A percentile compares a stretch with the other conserved stretches of the same genome.
Conservation (phyloP, 2,888 invertebrate genomes). For the Dioctria linearis region DNA sequence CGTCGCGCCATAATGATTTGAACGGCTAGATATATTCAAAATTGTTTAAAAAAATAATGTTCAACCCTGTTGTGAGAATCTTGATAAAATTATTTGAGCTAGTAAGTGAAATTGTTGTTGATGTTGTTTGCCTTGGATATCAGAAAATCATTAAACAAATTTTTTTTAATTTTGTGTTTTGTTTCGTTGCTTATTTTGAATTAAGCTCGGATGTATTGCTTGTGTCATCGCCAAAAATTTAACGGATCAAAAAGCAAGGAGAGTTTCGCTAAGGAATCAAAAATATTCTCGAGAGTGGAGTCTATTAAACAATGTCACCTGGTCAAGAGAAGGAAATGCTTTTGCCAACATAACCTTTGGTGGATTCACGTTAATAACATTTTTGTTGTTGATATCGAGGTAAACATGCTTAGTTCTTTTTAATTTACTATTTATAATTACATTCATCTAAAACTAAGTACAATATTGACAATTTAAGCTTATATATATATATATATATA, state of each 20-base stretch:
- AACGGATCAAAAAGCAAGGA: slow-evolving; percentile 61
- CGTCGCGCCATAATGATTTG: slow-evolving; percentile 3
- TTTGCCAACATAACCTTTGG: slow-evolving; percentile 62
- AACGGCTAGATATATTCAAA: neutral
- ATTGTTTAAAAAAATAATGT: slow-evolving; percentile 46
- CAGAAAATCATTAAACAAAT: slow-evolving; percentile 14
- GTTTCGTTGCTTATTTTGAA: neutral
- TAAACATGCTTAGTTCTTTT: slow-evolving; percentile 31
- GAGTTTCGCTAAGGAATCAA: slow-evolving; percentile 60
- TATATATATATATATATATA: neutral
- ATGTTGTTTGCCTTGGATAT: neutral
- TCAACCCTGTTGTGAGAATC: slow-evolving; percentile 57
- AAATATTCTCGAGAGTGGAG: slow-evolving; percentile 61
- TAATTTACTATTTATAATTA: too few relatives aligned
- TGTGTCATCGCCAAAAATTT: slow-evolving; percentile 60
- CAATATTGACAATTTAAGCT: too few relatives aligned
- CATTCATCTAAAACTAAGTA: too few relatives aligned
- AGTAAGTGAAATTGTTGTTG: slow-evolving; percentile 56
- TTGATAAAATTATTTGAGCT: slow-evolving; percentile 59
- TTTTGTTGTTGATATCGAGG: slow-evolving; percentile 60
- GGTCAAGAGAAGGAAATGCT: slow-evolving; percentile 61
- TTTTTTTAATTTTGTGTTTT: neutral
- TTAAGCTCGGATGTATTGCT: slow-evolving; percentile 60
- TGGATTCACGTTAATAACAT: slow-evolving; percentile 60
- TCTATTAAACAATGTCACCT: slow-evolving; percentile 60